Evolutionary conservation across 2,797 vertebrate species (phyloP).

Genomic region (Mycteria americana): DNA sequence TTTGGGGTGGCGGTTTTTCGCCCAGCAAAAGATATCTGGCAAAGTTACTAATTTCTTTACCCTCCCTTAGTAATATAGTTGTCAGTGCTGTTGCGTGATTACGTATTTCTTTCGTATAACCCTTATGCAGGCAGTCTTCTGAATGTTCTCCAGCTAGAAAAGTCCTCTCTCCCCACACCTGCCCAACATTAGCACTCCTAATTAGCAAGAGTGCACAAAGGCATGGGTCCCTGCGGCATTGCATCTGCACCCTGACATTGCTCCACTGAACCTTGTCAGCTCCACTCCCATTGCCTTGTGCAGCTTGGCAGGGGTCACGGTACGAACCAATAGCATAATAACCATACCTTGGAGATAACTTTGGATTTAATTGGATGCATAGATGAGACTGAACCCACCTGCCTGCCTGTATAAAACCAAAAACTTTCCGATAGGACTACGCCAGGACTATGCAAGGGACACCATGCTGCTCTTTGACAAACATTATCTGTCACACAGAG

Average conservation of each 20-base stretch:
- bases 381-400: neutral
- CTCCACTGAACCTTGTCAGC: neutral
- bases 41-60: neutral
- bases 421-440: neutral
- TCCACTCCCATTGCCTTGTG: neutral
- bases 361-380: neutral
- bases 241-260: neutral
- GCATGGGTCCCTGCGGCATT: neutral
- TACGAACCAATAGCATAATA: neutral
- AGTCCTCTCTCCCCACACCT: neutral
- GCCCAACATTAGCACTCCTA: neutral
- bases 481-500: neutral
- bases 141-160: neutral
- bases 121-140: neutral
- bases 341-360: neutral
- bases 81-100: neutral
- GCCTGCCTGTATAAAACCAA: neutral
- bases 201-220: neutral
- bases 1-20: fast-evolving
- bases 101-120: neutral
- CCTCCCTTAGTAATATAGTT: neutral
- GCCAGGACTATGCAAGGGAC: neutral
- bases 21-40: neutral
- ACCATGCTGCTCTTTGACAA: neutral
- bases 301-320: neutral